These are phyloP conservation scores for Branchellion lobata DNA, from an alignment of 2,888 invertebrate species.

Conservation along the genomic window DNA sequence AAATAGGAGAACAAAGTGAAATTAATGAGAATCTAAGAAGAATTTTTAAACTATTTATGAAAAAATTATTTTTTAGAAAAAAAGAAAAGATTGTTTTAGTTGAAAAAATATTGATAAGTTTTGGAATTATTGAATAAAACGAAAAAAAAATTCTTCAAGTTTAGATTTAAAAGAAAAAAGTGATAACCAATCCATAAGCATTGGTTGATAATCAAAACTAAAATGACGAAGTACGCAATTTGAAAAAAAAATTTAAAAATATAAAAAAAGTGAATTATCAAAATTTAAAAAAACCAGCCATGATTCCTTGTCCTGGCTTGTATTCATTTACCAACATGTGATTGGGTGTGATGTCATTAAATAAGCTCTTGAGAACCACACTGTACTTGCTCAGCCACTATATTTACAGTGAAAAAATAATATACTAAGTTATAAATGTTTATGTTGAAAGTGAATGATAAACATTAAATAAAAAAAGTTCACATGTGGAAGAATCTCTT, in stretches of 20 bases:
- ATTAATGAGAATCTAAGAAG: too few species aligned
- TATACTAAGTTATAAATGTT: too few species aligned
- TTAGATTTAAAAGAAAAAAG: too few species aligned
- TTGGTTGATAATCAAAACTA: not conserved
- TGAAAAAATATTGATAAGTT: too few species aligned
- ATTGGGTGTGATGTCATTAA: slow-evolving; percentile 77
- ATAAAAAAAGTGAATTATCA: not conserved
- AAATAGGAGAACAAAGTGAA: too few species aligned
- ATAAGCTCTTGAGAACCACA: slow-evolving; percentile 71
- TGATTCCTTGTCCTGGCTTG: slow-evolving; percentile 86
- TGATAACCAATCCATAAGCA: not conserved
- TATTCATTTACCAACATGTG: slow-evolving; percentile 95
- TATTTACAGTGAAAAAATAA: slow-evolving; percentile 32
- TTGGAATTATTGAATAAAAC: too few species aligned
- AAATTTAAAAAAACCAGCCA: slow-evolving; percentile 66
- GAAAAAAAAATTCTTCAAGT: too few species aligned
- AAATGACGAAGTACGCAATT: not conserved
- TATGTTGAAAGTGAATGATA: not conserved
- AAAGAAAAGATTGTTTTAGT: too few species aligned
- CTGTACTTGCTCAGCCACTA: slow-evolving; percentile 77
- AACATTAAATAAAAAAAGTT: not conserved
- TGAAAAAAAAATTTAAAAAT: not conserved
- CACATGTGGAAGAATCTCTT: slow-evolving; percentile 77
- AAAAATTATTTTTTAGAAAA: too few species aligned
- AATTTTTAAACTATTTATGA: too few species aligned